Conservation (phyloP, 1,140 invertebrate genomes). For the Lepidurus packardi region DNA sequence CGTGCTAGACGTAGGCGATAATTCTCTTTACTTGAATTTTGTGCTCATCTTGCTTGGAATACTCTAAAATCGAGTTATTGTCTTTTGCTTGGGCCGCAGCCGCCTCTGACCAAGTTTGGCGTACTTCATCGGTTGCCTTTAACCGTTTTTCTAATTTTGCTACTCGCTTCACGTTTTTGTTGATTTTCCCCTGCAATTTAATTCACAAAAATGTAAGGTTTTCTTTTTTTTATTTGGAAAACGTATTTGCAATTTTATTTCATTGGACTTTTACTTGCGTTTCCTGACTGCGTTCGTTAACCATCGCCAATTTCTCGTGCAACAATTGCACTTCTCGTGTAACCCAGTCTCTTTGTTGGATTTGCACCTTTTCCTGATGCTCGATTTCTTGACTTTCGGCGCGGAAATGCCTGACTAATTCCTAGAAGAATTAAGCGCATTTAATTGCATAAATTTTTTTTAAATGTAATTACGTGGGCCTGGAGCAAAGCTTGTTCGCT, state of each 20-base stretch:
- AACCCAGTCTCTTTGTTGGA: not conserved
- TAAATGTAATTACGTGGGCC: not conserved
- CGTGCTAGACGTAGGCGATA: not conserved
- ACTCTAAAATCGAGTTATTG: not conserved
- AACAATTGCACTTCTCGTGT: not conserved
- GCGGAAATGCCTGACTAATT: not conserved
- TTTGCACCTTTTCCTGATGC: not conserved
- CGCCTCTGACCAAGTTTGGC: not conserved
- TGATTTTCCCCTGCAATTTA: not conserved
- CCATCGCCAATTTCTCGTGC: not conserved
- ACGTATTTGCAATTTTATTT: too few species aligned
- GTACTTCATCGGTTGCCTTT: not conserved
- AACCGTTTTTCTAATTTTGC: not conserved
- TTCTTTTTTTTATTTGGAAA: too few species aligned
- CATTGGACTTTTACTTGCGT: not conserved
- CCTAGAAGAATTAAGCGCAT: not conserved
- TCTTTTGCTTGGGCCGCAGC: not conserved
- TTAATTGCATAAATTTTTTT: not conserved
- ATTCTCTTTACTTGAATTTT: not conserved
- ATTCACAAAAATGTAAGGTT: too few species aligned
- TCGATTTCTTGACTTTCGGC: not conserved
- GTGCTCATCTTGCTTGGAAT: not conserved
- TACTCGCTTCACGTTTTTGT: not conserved
- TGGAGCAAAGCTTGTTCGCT: not conserved
- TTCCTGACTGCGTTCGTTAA: not conserved